Evolutionary conservation across 1,140 invertebrate genomes (phyloP), one percentile per base, ranked within the genome.

Genomic region (Penaeus chinensis): DNA sequence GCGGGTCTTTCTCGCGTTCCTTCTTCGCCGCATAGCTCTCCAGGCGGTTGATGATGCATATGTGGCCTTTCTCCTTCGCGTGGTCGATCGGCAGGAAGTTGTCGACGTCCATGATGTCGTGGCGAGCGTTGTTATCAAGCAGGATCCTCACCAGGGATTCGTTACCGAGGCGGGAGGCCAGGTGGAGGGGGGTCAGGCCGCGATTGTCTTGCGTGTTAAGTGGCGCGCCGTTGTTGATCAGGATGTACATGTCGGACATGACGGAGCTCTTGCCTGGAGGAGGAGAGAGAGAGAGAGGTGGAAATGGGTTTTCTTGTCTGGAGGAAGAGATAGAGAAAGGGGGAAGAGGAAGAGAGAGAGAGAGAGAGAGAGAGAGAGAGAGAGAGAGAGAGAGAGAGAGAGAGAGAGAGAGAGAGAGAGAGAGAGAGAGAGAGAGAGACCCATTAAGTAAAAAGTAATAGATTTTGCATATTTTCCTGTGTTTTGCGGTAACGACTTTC

Each of bases 111-210:
- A 16, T n/a, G 60, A 90, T 77, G 60, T 88, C 80, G 32, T 85
- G 87, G 2, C 66, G 24, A 0, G 89, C 89, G 60, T 88, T 76
- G 60, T 83, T 88, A 61, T 90, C 89, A 0, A 90, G 77, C 1
- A 90, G 80, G 82, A 90, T 90, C n/a, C 89, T 81, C 22, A 90
- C 89, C 19, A 90, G 66, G 22, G 87, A 89, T 24, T 90, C 89
- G 66, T 90, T 90, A 0, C 89, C 89, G 24, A 90, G 80, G 8
- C 89, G 20, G 3, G 89, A 80, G 1, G 89, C 87, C 54, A 90
- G 69, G 54, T 90, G 89, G 24, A 90, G 89, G 4, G 89, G 89
- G 0, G 89, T 89, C 24, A 90, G 80, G 20, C 89, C 89, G 18
- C 86, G 71, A 47, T 84, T 27, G 65, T 90, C 89, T 2, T 65